These are phyloP conservation scores for Actinostola sp. DNA, from an alignment of 92 coral and sea anemone genomes.

Conservation along the genomic window DNA sequence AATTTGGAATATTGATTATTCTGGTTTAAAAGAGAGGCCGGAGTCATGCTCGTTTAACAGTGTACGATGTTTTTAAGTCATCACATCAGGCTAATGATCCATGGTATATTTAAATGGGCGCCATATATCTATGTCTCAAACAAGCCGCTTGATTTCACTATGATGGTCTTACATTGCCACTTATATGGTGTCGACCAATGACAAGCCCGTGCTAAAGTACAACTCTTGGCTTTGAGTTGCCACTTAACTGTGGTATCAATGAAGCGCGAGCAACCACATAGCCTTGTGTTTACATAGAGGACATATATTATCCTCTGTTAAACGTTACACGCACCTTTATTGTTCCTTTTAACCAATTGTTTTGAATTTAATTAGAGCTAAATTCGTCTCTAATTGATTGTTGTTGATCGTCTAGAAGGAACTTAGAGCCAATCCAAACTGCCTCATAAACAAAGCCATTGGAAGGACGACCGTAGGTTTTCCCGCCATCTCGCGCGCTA, in stretches of 20 bases:
- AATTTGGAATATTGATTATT: not conserved
- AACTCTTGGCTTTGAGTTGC: conserved; percentile 34
- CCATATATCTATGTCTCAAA: conserved; percentile 34
- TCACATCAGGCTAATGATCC: conserved; percentile 5
- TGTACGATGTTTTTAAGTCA: too few relatives aligned
- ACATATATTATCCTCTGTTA: conserved; percentile 21
- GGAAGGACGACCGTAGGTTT: not conserved
- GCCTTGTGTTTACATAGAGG: conserved; percentile 31
- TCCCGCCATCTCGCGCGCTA: not conserved
- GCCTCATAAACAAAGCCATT: conserved; percentile 6
- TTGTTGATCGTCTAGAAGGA: not conserved
- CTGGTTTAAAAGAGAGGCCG: not conserved
- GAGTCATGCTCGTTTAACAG: not conserved
- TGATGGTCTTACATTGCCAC: conserved; percentile 21
- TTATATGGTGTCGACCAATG: conserved; percentile 32
- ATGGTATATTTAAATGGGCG: conserved; percentile 15
- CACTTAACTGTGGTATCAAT: conserved; percentile 31
- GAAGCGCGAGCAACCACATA: conserved; percentile 12
- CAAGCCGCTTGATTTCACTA: conserved; percentile 20
- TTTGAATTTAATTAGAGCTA: conserved; percentile 5
- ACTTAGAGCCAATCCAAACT: conserved; percentile 9
- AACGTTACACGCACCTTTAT: conserved; percentile 26
- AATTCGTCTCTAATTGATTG: conserved; percentile 13
- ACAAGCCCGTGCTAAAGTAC: conserved; percentile 18
- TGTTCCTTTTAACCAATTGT: conserved; percentile 8